Base-by-base conservation (phyloP, 2,797 vertebrate species). In the Alcedo quadribrachys region DNA sequence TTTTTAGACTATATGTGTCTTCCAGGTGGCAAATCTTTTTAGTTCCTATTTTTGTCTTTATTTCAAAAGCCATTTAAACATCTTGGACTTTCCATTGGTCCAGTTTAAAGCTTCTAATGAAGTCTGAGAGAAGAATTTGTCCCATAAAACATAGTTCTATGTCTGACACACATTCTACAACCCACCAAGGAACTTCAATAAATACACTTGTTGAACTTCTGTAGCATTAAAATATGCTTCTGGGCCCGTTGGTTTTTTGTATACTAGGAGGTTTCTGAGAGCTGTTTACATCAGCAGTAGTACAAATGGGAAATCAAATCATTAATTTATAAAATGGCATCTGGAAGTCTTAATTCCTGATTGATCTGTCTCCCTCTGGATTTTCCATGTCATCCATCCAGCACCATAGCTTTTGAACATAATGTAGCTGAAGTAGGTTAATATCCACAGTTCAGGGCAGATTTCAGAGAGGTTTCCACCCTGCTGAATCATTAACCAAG, bases 321-420 rank as follows among this genome's bases (percentile, higher is more conserved):
- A 96, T 95, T 95, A 96, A 96, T 96, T 96, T 95, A 97, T 96
- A 94, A 96, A 96, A 96, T 95, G 94, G 84, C 94, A 96, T 93
- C 87, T 93, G 89, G 93, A 96, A 95, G 60, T 82, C 81, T 96
- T 95, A 95, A 93, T 93, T 95, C 93, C 87, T 89, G 85, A 93
- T 93, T 96, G 94, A 94, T 96, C 90, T 96, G 30, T 14, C 57
- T 94, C 86, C 93, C 95, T 87, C 57, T 90, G 91, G 93, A 85
- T 67, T 94, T 91, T 81, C 69, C 37, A 74, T 90, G 81, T 90
- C 94, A 91, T 92, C 43, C 94, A 91, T 92, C 43, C 77, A 91
- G 40, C 57, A 65, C 63, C 74, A 86, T 9, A 86, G 83, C 69
- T 93, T 93, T 86, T 94, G 65, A 94, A 75, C 68, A 84, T 86